Evolutionary conservation across 1,140 invertebrate genomes (phyloP).

Genomic region (Caerostris extrusa): DNA sequence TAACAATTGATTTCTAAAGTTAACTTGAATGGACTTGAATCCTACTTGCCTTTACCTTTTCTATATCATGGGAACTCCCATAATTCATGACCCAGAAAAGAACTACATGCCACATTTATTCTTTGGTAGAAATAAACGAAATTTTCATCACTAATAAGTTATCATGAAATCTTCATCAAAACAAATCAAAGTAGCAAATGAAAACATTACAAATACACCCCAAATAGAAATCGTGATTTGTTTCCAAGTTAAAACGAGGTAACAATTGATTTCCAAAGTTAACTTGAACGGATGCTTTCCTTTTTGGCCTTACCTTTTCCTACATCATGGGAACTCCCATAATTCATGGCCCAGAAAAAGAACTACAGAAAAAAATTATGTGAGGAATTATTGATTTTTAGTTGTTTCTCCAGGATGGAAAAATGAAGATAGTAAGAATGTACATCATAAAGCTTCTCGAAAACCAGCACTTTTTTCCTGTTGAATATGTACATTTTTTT

Average conservation of each 20-base stretch:
- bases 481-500: not conserved
- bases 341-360: not conserved
- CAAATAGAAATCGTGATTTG: too few relatives aligned
- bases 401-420: not conserved
- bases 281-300: not conserved
- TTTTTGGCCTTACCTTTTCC: not conserved
- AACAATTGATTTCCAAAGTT: not conserved
- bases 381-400: conserved; percentile 1
- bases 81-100: not conserved
- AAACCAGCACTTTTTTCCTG: not conserved
- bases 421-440: not conserved
- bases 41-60: not conserved
- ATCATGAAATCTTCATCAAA: too few relatives aligned
- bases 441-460: too few relatives aligned
- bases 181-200: too few relatives aligned
- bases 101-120: too few relatives aligned
- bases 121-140: too few relatives aligned
- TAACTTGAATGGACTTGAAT: not conserved
- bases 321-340: not conserved
- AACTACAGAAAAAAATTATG: not conserved
- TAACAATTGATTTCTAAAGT: not conserved
- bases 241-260: not conserved
- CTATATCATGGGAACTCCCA: not conserved
- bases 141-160: too few relatives aligned
- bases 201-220: too few relatives aligned